A percentile compares a stretch with the other conserved stretches of the same genome.
phyloP scores from a whole-genome alignment of 2,888 invertebrate species.

The Lycia hirtaria region DNA sequence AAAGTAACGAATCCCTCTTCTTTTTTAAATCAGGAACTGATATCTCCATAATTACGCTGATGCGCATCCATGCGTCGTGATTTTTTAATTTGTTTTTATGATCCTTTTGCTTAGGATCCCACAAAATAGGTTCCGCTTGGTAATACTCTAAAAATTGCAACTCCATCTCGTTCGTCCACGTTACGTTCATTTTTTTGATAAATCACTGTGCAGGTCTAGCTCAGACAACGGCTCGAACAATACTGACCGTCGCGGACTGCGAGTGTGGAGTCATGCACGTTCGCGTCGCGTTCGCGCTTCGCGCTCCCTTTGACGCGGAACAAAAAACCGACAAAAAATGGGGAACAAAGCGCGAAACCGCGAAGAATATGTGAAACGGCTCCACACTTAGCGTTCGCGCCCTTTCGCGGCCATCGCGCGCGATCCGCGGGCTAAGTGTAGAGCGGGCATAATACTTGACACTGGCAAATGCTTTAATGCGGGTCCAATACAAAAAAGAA shows the following conservation, averaged over 20 bases:
- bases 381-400: slow-evolving; percentile 8
- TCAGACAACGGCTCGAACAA: neutral
- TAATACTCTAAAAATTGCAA: no score
- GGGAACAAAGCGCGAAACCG: slow-evolving; percentile 3
- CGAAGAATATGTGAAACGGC: slow-evolving; percentile 7
- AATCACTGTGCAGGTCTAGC: no score
- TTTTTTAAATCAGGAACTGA: no score
- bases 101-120: no score
- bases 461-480: no score
- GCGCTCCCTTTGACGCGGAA: neutral
- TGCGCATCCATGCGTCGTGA: no score
- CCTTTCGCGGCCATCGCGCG: slow-evolving; percentile 1
- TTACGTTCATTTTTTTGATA: no score
- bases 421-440: neutral
- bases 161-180: neutral
- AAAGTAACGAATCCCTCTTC: no score
- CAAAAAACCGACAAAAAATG: neutral
- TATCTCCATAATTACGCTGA: no score
- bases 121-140: no score
- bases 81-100: no score
- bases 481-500: no score
- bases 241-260: neutral
- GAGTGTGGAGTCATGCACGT: neutral
- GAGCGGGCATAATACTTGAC: neutral
- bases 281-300: slow-evolving; percentile 1